Evolutionary conservation across 2,888 invertebrate genomes (phyloP).

Genomic region (Fragum fragum): DNA sequence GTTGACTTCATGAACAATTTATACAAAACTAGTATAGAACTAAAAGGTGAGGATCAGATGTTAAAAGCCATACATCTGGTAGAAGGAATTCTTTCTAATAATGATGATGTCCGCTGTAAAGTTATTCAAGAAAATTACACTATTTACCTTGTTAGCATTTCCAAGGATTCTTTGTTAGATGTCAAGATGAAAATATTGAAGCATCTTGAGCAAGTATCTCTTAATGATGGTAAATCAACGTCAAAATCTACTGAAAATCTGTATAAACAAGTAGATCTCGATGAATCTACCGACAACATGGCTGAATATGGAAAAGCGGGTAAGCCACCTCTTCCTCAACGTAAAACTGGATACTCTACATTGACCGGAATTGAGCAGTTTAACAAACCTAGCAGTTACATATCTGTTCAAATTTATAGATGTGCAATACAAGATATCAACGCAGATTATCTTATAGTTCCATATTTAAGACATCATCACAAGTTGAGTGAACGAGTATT

Average conservation of each 20-base stretch:
- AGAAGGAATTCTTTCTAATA: neutral
- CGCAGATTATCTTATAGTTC: neutral
- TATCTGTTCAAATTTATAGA: neutral
- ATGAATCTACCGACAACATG: no score
- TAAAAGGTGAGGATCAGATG: neutral
- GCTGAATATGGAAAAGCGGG: no score
- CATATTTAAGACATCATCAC: neutral
- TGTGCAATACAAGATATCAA: neutral
- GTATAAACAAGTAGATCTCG: no score
- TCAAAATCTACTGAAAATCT: no score
- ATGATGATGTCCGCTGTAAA: neutral
- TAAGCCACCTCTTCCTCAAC: no score
- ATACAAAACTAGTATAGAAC: neutral
- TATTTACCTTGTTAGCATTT: neutral
- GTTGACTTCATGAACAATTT: neutral
- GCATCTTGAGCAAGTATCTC: neutral
- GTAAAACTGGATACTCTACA: no score
- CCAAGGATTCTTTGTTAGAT: neutral
- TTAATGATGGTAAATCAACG: neutral
- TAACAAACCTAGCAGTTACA: neutral
- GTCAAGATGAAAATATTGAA: neutral
- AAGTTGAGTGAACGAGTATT: neutral
- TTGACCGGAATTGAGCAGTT: no score
- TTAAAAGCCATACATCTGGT: neutral
- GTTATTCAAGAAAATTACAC: neutral